Evolutionary conservation across 2,888 invertebrate species (phyloP).

Genomic region (Leptopterna dolabrata): DNA sequence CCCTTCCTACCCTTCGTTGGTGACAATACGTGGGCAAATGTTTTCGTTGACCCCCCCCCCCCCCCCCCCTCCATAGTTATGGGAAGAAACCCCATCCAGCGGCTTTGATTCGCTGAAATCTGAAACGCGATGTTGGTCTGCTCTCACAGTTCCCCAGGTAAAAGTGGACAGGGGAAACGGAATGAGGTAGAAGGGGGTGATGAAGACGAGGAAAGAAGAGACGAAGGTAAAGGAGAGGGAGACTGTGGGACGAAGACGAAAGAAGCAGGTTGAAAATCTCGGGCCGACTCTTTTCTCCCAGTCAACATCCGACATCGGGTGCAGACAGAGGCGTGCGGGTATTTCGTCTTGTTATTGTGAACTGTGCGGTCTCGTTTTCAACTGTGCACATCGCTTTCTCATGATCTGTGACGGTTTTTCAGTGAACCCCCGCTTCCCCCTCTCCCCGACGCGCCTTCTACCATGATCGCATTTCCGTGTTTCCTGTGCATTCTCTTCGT

Average conservation of each 20-base stretch:
- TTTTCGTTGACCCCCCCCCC: too few relatives aligned
- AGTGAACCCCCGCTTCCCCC: neutral
- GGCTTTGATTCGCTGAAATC: conserved; percentile 9
- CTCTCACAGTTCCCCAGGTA: neutral
- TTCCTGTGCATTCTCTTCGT: neutral
- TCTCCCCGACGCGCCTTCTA: neutral
- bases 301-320: neutral
- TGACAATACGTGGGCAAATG: too few relatives aligned
- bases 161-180: neutral
- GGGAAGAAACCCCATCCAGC: neutral
- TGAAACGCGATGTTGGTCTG: neutral
- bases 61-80: too few relatives aligned
- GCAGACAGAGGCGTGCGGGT: neutral
- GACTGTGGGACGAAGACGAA: neutral
- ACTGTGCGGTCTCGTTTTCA: conserved; percentile 7
- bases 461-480: conserved; percentile 15
- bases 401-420: conserved; percentile 9
- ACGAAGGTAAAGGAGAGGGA: neutral
- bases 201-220: neutral
- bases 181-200: neutral
- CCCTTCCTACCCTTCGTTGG: too few relatives aligned
- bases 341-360: neutral
- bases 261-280: conserved; percentile 25
- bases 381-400: conserved; percentile 14
- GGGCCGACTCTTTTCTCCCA: conserved; percentile 9